A percentile compares a stretch with the other conserved stretches of the same genome.
phyloP scores from a whole-genome alignment of 2,797 vertebrate species.

The Ataeniobius toweri region DNA sequence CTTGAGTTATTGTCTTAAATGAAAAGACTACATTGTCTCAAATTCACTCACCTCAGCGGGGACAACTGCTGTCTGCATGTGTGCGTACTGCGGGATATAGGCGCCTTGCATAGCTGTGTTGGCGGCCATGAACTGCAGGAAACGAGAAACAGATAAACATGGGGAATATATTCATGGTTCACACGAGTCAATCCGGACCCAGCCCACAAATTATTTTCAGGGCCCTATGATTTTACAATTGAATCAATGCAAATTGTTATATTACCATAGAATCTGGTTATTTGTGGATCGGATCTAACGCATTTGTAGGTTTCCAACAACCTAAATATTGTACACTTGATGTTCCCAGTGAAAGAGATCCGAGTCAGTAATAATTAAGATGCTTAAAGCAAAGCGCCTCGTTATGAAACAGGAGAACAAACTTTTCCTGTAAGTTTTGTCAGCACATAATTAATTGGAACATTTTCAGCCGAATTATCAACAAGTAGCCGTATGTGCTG shows the following conservation, averaged over 20 bases:
- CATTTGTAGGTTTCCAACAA: too few species aligned
- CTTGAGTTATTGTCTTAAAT: conserved; percentile 6
- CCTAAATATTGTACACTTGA: too few species aligned
- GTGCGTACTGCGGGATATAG: conserved; percentile 94
- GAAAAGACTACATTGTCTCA: not conserved
- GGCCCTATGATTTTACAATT: not conserved
- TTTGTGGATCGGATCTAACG: not conserved
- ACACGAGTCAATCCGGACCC: not conserved
- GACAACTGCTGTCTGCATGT: conserved; percentile 89
- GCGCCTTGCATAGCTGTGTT: conserved; percentile 95
- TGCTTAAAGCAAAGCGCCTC: too few species aligned
- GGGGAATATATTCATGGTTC: not conserved
- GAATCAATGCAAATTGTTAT: not conserved
- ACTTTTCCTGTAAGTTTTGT: too few species aligned
- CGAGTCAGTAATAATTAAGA: too few species aligned
- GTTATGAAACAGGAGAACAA: too few species aligned
- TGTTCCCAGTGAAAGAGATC: too few species aligned
- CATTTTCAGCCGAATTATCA: too few species aligned
- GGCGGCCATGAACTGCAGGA: conserved; percentile 91
- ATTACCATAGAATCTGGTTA: not conserved
- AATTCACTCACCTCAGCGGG: conserved; percentile 87
- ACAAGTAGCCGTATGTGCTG: too few species aligned
- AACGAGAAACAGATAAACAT: conserved; percentile 3
- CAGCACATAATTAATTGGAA: too few species aligned
- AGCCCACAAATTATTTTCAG: not conserved